Percentiles rank a stretch among this genome's conserved stretches.
phyloP scores from a whole-genome alignment of 2,888 invertebrate species.

The Lasioglossum figueresi region DNA sequence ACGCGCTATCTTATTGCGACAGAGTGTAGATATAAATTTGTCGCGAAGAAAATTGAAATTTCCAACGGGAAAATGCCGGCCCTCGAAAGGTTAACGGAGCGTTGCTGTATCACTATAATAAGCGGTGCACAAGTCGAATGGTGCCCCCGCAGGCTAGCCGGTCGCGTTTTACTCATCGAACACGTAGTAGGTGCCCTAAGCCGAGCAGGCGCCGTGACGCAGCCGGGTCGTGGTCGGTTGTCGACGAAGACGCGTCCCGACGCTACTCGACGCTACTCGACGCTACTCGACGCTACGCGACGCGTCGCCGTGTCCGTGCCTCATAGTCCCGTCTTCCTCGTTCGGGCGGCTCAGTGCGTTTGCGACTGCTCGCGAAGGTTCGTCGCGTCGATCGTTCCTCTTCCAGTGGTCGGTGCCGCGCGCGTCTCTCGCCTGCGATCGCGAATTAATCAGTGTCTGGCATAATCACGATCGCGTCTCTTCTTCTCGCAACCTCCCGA shows the following conservation, averaged over 20 bases:
- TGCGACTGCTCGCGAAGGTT: slow-evolving; percentile 50
- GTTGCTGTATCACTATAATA: background rate
- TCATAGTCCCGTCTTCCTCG: slow-evolving; percentile 43
- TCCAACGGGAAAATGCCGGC: no score
- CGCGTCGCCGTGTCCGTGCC: slow-evolving; percentile 46
- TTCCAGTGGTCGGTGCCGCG: background rate
- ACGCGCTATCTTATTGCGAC: no score
- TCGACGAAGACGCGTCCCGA: slow-evolving; percentile 49
- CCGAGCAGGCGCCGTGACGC: slow-evolving; percentile 68
- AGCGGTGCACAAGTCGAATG: background rate
- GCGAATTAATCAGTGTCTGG: background rate
- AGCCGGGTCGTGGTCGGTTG: slow-evolving; percentile 49
- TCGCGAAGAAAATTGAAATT: no score
- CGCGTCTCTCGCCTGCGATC: background rate
- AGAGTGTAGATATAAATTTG: no score
- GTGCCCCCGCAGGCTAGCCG: slow-evolving; percentile 4
- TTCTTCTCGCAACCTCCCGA: background rate
- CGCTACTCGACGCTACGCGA: slow-evolving; percentile 35
- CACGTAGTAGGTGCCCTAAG: slow-evolving; percentile 48
- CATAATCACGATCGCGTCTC: background rate
- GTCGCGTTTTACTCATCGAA: slow-evolving; percentile 49
- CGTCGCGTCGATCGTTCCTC: slow-evolving; percentile 24
- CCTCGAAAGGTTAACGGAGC: no score
- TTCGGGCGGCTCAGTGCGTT: slow-evolving; percentile 55
- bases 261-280: slow-evolving; percentile 38